These are phyloP conservation scores for Physocephala rufipes DNA, from an alignment of 2,888 invertebrate species.

Conservation along the genomic window DNA sequence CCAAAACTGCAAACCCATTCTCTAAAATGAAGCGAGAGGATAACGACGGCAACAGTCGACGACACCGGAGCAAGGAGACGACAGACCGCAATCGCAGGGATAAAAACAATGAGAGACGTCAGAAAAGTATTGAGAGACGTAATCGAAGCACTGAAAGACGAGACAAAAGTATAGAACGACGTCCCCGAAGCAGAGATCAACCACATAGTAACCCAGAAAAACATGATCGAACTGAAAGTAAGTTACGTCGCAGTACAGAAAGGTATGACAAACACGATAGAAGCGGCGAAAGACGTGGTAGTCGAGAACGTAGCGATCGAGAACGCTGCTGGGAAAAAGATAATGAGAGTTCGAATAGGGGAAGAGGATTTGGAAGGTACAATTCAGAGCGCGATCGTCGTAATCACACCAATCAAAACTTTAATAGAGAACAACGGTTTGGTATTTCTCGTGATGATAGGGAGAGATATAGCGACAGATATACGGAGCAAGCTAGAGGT, in stretches of 20 bases:
- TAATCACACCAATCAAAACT: slow-evolving; percentile 26
- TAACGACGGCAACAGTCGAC: not conserved
- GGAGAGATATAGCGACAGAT: slow-evolving; percentile 36
- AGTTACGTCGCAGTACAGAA: slow-evolving; percentile 33
- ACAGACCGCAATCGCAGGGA: slow-evolving; percentile 31
- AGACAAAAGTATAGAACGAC: slow-evolving; percentile 35
- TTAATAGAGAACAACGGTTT: slow-evolving; percentile 28
- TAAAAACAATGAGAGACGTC: not conserved
- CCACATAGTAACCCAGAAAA: slow-evolving; percentile 39
- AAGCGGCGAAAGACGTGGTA: slow-evolving; percentile 41
- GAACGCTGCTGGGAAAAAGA: slow-evolving; percentile 20
- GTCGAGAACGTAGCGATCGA: slow-evolving; percentile 38
- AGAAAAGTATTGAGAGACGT: slow-evolving; percentile 33
- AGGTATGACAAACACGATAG: slow-evolving; percentile 42
- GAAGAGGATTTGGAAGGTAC: slow-evolving; percentile 21
- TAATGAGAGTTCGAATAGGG: not conserved
- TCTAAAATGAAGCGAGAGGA: slow-evolving; percentile 33
- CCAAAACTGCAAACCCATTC: not conserved
- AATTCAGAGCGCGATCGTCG: slow-evolving; percentile 20
- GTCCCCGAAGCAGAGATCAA: slow-evolving; percentile 43
- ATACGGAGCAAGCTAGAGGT: slow-evolving; percentile 36
- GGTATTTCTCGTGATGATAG: slow-evolving; percentile 31
- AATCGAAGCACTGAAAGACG: slow-evolving; percentile 45
- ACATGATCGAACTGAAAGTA: slow-evolving; percentile 41
- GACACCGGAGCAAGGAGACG: slow-evolving; percentile 29